phyloP scores from a whole-genome alignment of 2,888 invertebrate genomes.

The Drosophila setosimentum region DNA sequence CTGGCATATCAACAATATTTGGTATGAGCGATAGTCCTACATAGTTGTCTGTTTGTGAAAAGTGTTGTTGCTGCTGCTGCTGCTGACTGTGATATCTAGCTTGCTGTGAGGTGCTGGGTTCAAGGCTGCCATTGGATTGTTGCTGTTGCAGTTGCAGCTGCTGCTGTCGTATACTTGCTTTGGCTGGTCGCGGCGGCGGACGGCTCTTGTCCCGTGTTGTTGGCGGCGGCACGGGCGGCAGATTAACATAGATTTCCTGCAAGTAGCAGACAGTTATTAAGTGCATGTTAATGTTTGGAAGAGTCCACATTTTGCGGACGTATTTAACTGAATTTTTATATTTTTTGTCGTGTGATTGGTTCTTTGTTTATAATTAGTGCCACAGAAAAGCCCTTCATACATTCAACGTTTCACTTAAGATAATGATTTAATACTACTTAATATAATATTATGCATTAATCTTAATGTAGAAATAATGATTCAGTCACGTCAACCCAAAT shows the following conservation, averaged over 20 bases:
- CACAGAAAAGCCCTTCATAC: neutral
- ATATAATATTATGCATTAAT: neutral
- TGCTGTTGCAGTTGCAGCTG: constrained; percentile 46
- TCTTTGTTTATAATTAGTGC: neutral
- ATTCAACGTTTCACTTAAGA: neutral
- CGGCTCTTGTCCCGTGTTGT: constrained; percentile 72
- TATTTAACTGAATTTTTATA: neutral
- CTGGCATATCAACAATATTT: constrained; percentile 71
- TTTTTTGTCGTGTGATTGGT: neutral
- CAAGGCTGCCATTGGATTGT: constrained; percentile 51
- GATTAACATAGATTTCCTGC: constrained; percentile 84
- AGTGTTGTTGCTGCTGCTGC: constrained; percentile 76
- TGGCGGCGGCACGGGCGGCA: constrained; percentile 80
- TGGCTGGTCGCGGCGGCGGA: constrained; percentile 81
- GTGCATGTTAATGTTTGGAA: neutral
- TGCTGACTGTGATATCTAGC: constrained; percentile 72
- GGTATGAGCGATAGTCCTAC: constrained; percentile 80
- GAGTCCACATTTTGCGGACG: neutral
- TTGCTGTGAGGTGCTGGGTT: constrained; percentile 74
- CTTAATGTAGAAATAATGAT: neutral
- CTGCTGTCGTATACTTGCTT: constrained; percentile 76
- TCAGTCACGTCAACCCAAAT: neutral
- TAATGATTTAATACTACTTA: neutral
- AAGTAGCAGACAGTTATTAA: constrained; percentile 4
- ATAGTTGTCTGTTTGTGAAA: constrained; percentile 82